Evolutionary conservation across 2,888 invertebrate species (phyloP).

Genomic region (Eupithecia subfuscata): DNA sequence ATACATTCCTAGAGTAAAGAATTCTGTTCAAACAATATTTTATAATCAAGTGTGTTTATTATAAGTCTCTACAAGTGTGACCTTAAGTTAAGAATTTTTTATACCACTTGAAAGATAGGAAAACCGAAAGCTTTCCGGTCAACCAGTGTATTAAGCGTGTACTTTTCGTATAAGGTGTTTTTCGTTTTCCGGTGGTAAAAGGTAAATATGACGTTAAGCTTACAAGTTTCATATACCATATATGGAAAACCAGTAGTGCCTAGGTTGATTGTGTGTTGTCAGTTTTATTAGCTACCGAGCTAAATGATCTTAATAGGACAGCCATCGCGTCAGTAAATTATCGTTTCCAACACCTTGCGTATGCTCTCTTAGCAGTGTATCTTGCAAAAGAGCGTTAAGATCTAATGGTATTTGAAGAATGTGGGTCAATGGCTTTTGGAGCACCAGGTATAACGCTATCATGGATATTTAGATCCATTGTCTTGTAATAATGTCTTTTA

Average conservation of each 20-base stretch:
- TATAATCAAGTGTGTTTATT: too few relatives aligned
- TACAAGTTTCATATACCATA: not conserved
- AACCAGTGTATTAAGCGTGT: too few relatives aligned
- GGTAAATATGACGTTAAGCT: not conserved
- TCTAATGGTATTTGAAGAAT: constrained; percentile 11
- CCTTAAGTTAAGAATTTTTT: too few relatives aligned
- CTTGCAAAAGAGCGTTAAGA: constrained; percentile 12
- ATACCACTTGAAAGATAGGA: too few relatives aligned
- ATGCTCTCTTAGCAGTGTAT: not conserved
- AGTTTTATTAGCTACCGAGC: not conserved
- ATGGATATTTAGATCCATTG: not conserved
- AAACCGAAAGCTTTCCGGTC: too few relatives aligned
- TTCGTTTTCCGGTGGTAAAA: too few relatives aligned
- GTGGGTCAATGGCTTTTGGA: constrained; percentile 16
- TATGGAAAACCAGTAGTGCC: not conserved
- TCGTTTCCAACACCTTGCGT: not conserved
- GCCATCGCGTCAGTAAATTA: not conserved
- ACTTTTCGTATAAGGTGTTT: too few relatives aligned
- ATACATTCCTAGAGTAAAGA: not conserved
- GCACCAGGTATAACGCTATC: not conserved
- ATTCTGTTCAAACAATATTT: too few relatives aligned
- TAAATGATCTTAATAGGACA: not conserved
- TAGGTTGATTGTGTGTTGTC: not conserved
- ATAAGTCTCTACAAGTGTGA: too few relatives aligned
- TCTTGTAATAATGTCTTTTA: not conserved